These are phyloP conservation scores for Pentamera pediparva DNA, from an alignment of 53 echinoderm and acorn worm species.

Conservation along the genomic window DNA sequence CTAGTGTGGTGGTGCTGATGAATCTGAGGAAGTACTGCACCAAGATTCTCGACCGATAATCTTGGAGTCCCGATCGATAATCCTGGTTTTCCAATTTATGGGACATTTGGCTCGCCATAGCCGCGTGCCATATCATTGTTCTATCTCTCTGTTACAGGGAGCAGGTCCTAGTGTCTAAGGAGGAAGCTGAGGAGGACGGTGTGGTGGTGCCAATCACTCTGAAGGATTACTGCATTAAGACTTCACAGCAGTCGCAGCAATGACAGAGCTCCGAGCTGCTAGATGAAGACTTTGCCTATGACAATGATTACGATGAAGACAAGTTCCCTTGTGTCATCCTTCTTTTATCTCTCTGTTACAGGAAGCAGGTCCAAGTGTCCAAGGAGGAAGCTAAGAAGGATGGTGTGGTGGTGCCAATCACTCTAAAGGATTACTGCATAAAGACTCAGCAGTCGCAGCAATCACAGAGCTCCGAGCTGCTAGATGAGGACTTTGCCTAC, in stretches of 20 bases:
- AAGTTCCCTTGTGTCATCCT: background rate
- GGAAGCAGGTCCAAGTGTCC: conserved; percentile 79
- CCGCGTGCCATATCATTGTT: too few species aligned
- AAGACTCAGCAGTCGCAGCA: conserved; percentile 84
- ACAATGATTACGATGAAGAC: background rate
- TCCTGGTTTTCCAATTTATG: too few species aligned
- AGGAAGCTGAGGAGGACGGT: conserved; percentile 55
- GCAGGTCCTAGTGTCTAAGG: background rate
- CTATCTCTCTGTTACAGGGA: too few species aligned
- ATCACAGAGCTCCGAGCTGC: conserved; percentile 82
- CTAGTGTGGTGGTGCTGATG: too few species aligned
- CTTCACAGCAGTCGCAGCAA: conserved; percentile 80
- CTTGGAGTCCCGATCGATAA: too few species aligned
- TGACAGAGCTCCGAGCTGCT: background rate
- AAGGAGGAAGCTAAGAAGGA: conserved; percentile 85
- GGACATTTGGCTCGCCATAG: too few species aligned
- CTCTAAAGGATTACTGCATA: conserved; percentile 94
- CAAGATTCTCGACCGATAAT: too few species aligned
- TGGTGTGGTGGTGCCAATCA: conserved; percentile 73
- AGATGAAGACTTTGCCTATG: background rate
- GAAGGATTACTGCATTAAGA: conserved; percentile 96
- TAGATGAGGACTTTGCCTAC: conserved; percentile 66
- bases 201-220: conserved; percentile 80
- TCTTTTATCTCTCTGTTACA: conserved; percentile 14
- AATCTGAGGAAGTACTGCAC: too few species aligned